phyloP scores from a whole-genome alignment of 2,113 vertebrate species.

The Eulemur macaco region DNA sequence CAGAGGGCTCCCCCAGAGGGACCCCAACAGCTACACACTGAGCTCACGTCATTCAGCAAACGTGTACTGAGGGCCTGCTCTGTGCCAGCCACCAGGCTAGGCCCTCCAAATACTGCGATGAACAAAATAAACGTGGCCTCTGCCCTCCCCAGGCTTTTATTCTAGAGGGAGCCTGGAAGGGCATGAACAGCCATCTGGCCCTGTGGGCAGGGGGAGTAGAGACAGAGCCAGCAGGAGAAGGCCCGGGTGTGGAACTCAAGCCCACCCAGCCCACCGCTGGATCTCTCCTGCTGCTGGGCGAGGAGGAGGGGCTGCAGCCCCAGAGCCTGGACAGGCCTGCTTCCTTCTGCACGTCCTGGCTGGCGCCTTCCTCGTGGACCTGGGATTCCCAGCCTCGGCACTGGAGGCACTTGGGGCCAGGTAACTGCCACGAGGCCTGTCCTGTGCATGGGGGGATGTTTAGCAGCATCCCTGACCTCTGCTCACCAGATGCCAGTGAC shows the following conservation, averaged over 20 bases:
- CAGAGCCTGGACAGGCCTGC: background rate
- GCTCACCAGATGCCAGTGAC: background rate
- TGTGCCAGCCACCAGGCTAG: background rate
- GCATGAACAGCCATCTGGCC: background rate
- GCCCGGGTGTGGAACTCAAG: background rate
- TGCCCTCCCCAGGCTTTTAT: background rate
- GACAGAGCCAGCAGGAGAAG: background rate
- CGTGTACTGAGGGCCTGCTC: background rate
- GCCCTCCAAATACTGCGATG: background rate
- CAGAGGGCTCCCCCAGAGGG: background rate
- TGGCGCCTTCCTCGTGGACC: background rate
- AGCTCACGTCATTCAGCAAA: background rate
- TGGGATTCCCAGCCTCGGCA: background rate
- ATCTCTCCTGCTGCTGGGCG: no score
- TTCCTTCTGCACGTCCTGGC: background rate
- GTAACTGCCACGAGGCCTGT: background rate
- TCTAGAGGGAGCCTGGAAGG: background rate
- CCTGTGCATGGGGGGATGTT: no score
- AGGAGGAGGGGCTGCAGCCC: background rate
- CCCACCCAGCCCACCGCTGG: background rate
- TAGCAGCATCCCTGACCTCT: background rate
- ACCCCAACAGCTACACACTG: background rate
- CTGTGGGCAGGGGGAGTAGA: fast-evolving
- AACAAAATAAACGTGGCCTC: background rate
- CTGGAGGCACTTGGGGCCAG: no score